Base-by-base conservation (phyloP, 2,888 invertebrate genomes). In the Stenichneumon culpator region DNA sequence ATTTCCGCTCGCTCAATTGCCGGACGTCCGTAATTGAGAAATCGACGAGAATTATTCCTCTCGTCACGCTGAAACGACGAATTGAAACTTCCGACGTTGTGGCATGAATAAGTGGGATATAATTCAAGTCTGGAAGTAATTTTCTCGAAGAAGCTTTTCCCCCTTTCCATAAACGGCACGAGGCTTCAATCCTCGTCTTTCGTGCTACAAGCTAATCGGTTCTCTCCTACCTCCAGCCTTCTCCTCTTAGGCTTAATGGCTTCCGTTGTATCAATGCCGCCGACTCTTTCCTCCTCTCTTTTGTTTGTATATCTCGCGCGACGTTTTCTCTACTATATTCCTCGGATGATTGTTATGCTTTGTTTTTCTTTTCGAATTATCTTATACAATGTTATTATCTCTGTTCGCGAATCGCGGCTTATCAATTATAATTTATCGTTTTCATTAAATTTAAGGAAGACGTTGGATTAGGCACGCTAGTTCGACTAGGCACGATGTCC, bases 391-490 rank as follows among this genome's bases (percentile, higher is more conserved):
- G 50, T 60, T 54, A 22, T 44, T 65, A 72, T 65, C 16, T 44
- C 25, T n/a, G 25, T 70, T 52, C 19, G 25, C 25, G 22, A 4
- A 47, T 32, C 39, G 39, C 36, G 36, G 22, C 39, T 39, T 22
- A 7, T 73, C 25, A 16, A 9, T 22, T 60, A 57, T 36, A 60
- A 28, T 79, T 54, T 60, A 3, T 68, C 50, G 28, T 39, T 50
- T 79, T 39, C 2, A 77, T 80, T 60, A 54, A 72, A 82, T 75
- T 84, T 89, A 87, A 88, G 92, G 93, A 93, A 93, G 93, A 93
- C 93, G 88, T 89, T 89, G 86, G 89, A 93, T 92, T 88, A 93
- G 93, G 93, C 93, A 93, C 93, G 87, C 90, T 87, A 90, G 89
- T 86, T 80, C 54, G 50, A 70, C 84, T 77, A 84, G 84, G 84